Percentiles rank a stretch among this genome's conserved stretches.
phyloP scores from a whole-genome alignment of 1,140 invertebrate genomes.

The Helicoverpa zea region DNA sequence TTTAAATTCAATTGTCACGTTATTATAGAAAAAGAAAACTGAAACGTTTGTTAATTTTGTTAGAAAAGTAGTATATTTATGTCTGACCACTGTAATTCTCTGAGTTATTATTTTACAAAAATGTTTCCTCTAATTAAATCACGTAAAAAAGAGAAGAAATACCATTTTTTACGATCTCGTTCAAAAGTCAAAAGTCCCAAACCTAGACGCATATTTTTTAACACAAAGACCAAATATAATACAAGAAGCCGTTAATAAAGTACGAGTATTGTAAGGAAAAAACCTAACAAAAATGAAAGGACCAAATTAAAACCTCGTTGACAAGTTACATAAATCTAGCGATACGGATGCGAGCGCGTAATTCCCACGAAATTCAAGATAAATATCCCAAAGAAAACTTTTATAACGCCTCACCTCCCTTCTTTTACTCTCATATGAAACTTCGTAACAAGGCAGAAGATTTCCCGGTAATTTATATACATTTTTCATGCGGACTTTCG shows the following conservation, averaged over 20 bases:
- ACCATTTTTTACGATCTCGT: too few species aligned
- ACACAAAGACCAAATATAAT: too few species aligned
- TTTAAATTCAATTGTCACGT: background rate
- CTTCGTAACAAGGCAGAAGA: background rate
- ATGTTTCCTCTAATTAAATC: too few species aligned
- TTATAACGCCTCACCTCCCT: background rate
- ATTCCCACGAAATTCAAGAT: background rate
- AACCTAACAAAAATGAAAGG: background rate
- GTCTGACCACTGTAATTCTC: too few species aligned
- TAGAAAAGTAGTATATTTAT: too few species aligned
- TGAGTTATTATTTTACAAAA: too few species aligned
- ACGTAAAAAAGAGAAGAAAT: too few species aligned
- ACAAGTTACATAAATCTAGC: background rate
- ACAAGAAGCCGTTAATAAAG: too few species aligned
- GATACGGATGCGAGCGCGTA: background rate
- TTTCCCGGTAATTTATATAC: background rate
- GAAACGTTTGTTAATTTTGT: too few species aligned
- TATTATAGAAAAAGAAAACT: background rate
- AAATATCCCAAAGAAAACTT: conserved; percentile 12
- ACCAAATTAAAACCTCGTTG: background rate
- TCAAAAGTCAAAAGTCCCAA: too few species aligned
- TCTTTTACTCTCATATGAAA: background rate
- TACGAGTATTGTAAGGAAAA: too few species aligned
- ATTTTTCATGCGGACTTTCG: conserved; percentile 2
- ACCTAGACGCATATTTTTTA: too few species aligned